phyloP scores from a whole-genome alignment of 2,888 invertebrate genomes.

The Tricholauxania praeusta region DNA sequence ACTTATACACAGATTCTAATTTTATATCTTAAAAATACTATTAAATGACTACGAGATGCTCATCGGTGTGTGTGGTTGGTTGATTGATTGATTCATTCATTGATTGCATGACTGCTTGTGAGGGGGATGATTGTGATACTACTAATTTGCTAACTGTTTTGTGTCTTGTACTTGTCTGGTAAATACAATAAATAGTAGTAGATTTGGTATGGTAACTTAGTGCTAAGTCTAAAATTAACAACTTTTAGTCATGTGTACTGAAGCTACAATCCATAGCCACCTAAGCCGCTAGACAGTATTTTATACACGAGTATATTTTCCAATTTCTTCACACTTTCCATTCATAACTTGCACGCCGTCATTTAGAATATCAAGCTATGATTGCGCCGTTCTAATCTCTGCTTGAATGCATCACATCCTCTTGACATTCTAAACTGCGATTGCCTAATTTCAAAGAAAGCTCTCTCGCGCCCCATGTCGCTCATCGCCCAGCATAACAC shows the following conservation, averaged over 20 bases:
- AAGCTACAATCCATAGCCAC: background rate
- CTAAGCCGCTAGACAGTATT: slow-evolving; percentile 22
- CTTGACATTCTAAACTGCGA: slow-evolving; percentile 4
- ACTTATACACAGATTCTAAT: too few relatives aligned
- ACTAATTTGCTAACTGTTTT: too few relatives aligned
- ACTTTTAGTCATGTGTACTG: slow-evolving; percentile 32
- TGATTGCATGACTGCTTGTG: too few relatives aligned
- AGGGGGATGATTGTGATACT: too few relatives aligned
- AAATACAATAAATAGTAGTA: too few relatives aligned
- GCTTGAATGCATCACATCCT: background rate
- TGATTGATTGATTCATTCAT: too few relatives aligned
- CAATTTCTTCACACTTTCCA: background rate
- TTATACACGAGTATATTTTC: slow-evolving; percentile 31
- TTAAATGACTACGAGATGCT: too few relatives aligned
- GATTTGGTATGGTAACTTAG: too few relatives aligned
- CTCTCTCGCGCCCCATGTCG: slow-evolving; percentile 68
- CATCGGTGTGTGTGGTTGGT: too few relatives aligned
- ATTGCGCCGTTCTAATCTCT: background rate
- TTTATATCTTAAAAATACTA: too few relatives aligned
- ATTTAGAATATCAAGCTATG: background rate
- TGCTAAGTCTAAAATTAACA: slow-evolving; percentile 22
- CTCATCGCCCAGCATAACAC: slow-evolving; percentile 67
- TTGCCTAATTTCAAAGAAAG: slow-evolving; percentile 65
- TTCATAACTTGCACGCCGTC: background rate
- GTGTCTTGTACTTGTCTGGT: too few relatives aligned